Conservation (phyloP, 2,888 invertebrate genomes). For the Cinara cedri region DNA sequence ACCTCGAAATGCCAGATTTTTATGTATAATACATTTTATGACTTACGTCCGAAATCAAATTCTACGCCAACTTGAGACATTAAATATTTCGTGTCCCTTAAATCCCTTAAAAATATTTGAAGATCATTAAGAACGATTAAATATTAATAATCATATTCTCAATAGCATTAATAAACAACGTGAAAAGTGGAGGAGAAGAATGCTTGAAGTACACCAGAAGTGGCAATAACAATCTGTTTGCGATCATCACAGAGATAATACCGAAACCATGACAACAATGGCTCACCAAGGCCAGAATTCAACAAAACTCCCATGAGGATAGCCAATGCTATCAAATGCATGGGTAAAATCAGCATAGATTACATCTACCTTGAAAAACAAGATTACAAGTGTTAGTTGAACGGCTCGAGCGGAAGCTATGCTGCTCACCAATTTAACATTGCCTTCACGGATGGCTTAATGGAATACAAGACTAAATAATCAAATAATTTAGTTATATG, state of each 20-base stretch:
- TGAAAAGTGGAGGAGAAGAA: constrained; percentile 1
- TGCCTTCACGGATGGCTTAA: constrained; percentile 36
- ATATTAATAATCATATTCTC: too few relatives aligned
- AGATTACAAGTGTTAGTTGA: neutral
- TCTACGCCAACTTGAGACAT: too few relatives aligned
- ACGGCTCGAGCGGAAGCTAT: constrained; percentile 20
- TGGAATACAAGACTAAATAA: constrained; percentile 46
- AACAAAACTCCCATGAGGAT: neutral
- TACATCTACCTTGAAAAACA: neutral
- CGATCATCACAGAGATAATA: neutral
- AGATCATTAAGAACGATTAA: too few relatives aligned
- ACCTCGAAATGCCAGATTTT: constrained; percentile 7
- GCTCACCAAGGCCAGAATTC: neutral
- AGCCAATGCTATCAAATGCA: neutral
- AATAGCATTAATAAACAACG: neutral
- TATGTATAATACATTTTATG: too few relatives aligned
- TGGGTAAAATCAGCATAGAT: neutral
- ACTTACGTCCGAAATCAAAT: too few relatives aligned
- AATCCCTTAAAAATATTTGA: too few relatives aligned
- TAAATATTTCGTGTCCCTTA: too few relatives aligned
- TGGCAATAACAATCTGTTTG: neutral
- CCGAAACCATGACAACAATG: neutral
- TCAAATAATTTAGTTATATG: constrained; percentile 42
- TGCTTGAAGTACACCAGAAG: neutral
- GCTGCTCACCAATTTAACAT: constrained; percentile 52